Evolutionary conservation across 1,140 invertebrate species (phyloP), one percentile per base, ranked within the genome.

Genomic region (Zaprionus tsacasi): DNA sequence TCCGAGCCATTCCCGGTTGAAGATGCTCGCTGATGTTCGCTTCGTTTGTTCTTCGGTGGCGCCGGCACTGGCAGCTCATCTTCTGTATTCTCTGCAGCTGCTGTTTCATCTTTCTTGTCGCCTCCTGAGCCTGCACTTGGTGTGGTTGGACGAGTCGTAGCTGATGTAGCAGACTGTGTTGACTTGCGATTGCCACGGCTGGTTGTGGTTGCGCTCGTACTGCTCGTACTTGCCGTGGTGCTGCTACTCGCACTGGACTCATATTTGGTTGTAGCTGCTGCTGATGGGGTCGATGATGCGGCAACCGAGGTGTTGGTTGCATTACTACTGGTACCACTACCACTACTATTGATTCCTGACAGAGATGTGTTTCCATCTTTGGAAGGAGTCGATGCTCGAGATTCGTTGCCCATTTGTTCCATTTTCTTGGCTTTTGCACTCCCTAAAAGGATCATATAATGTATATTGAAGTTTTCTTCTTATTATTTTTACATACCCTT

Each of bases 341-440:
- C 50, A 11, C 27, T 36, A 17, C 33, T 30, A 21, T 55, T 38
- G 40, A 27, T 48, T 8, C 6, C 56, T 13, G 57, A 50, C 55
- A 63, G 56, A 12, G 88, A 79, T 48, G 70, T 81, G 66, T 75
- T 91, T 13, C 79, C 82, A 13, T 93, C 88, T 79, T 93, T 92
- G 6, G 93, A 92, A 3, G 95, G 95, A 12, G 95, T 96, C 45
- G 95, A 96, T 0, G 95, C 94, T 76, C 95, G 92, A 54, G 95
- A 96, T 78, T 96, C 91, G 59, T 72, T 90, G 15, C 91, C 87
- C 27, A 88, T 78, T 59, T 79, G 83, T 30, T 88, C 85, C 71
- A 85, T 79, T 79, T 89, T 89, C 43, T 90, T 89, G 3, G 86
- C 79, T 21, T 89, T 89, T 61, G 85, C 86, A 61, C 76, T 89